These are phyloP conservation scores for Petaurus breviceps DNA, from an alignment of 2,113 vertebrate species.

Conservation along the genomic window DNA sequence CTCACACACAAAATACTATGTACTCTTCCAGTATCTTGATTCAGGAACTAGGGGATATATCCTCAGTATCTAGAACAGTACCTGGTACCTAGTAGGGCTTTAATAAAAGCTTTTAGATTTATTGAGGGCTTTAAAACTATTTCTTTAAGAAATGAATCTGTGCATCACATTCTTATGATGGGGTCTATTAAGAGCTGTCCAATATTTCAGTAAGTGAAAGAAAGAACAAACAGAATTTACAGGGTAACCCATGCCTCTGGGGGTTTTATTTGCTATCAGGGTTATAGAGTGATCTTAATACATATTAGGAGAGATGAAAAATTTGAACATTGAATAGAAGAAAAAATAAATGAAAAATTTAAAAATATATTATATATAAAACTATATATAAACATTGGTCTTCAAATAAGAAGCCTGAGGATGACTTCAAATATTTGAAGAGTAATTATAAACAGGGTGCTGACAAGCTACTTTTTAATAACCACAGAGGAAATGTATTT, in stretches of 20 bases:
- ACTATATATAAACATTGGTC: conserved; percentile 24
- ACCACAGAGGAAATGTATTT: conserved; percentile 10
- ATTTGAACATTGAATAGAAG: background rate
- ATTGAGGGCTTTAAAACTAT: background rate
- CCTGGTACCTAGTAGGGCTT: background rate
- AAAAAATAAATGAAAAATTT: conserved; percentile 41
- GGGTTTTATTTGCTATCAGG: conserved; percentile 45
- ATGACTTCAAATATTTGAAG: conserved; percentile 58
- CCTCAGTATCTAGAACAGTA: background rate
- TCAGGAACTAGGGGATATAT: conserved; percentile 32
- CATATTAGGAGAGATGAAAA: conserved; percentile 39
- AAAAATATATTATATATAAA: conserved; percentile 3
- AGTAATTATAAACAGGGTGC: background rate
- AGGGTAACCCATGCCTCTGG: background rate
- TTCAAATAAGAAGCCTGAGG: conserved; percentile 18
- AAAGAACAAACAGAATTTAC: conserved; percentile 46
- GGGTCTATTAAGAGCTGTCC: background rate
- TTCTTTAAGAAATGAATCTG: background rate
- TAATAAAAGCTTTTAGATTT: background rate
- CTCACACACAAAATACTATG: background rate
- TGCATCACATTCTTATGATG: background rate
- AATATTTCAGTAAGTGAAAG: background rate
- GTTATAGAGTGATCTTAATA: conserved; percentile 33
- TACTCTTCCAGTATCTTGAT: conserved; percentile 12
- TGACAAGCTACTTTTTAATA: conserved; percentile 30